A percentile compares a stretch with the other conserved stretches of the same genome.
Conservation (phyloP, 2,113 vertebrate genomes). For the Arizona elegans region DNA sequence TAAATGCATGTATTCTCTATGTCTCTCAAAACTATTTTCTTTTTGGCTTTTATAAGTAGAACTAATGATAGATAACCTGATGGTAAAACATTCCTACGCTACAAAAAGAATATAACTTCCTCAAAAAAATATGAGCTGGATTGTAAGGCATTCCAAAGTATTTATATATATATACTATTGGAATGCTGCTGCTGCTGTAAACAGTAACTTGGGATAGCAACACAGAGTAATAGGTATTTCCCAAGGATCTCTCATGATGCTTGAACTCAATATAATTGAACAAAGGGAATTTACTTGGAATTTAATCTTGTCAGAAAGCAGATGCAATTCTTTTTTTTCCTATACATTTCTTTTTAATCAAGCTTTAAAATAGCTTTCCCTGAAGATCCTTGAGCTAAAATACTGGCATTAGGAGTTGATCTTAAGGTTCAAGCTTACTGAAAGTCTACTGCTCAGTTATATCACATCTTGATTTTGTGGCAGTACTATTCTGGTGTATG, state of each 20-base stretch:
- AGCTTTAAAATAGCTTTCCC: slow-evolving; percentile 47
- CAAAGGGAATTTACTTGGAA: slow-evolving; percentile 45
- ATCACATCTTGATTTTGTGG: slow-evolving; percentile 60
- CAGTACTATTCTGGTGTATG: slow-evolving; percentile 16
- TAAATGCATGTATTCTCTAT: slow-evolving; percentile 13
- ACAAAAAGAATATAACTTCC: slow-evolving; percentile 61
- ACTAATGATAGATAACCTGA: slow-evolving; percentile 34
- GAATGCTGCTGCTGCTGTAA: slow-evolving; percentile 76
- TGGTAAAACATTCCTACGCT: slow-evolving; percentile 52
- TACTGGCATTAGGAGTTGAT: slow-evolving; percentile 43
- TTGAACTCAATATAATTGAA: slow-evolving; percentile 53
- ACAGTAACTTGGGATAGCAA: slow-evolving; percentile 75
- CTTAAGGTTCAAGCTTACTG: slow-evolving; percentile 29
- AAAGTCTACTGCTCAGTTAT: slow-evolving; percentile 65
- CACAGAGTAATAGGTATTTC: slow-evolving; percentile 61
- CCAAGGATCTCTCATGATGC: slow-evolving; percentile 60
- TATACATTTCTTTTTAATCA: slow-evolving; percentile 54
- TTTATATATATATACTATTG: slow-evolving; percentile 69
- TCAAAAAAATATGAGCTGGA: slow-evolving; percentile 71
- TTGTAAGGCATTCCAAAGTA: slow-evolving; percentile 76
- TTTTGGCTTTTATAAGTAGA: slow-evolving; percentile 59
- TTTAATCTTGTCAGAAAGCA: slow-evolving; percentile 52
- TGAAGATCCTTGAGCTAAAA: slow-evolving; percentile 52
- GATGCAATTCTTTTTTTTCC: slow-evolving; percentile 59
- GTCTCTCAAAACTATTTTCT: slow-evolving; percentile 44